Base-by-base conservation (phyloP, 2,113 vertebrate species). In the Psettodes erumei region DNA sequence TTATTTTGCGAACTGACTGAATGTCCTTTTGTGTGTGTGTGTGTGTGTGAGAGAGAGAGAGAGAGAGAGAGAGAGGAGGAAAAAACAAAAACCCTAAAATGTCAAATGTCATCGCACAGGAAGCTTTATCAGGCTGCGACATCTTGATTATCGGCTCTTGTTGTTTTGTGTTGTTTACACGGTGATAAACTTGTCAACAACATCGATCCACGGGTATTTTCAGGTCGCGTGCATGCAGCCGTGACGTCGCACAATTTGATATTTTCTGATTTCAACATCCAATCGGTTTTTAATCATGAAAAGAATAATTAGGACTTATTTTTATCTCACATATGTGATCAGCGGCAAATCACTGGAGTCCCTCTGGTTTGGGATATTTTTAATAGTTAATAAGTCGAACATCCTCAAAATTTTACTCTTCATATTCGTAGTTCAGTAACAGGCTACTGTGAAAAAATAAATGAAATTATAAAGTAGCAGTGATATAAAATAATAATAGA, bases 101-200 rank as follows among this genome's bases (percentile, higher is more conserved):
- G 86, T 86, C 83, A 88, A 69, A 65, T 38, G 82, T 79, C 66
- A 73, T 88, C 75, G 74, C 83, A 80, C 81, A 86, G 79, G 86
- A 90, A 86, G 70, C 78, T n/a, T 77, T 77, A 82, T 84, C 74
- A 68, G 55, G 48, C 79, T 27, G 55, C 86, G 88, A 88, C 86
- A 83, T 83, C 88, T 90, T 65, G 15, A 81, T 81, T 53, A 77
- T 73, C 47, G 43, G 11, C 13, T 53, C 60, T 67, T 68, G 69
- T 81, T 83, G 76, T 82, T 77, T 58, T 54, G n/a, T 43, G 33
- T 43, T 78, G 73, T 85, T 81, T 77, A 83, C 69, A 28, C 4
- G 38, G 9, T 70, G 54, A 68, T 55, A 51, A 54, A 47, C 13
- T 43, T 64, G 53, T 32, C 50, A 27, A 61, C 53, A 42, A 51